Percentiles rank a stretch among this genome's conserved stretches.
These are phyloP conservation scores for Psammodynastes pulverulentus DNA, from an alignment of 2,113 vertebrate genomes.

Conservation along the genomic window DNA sequence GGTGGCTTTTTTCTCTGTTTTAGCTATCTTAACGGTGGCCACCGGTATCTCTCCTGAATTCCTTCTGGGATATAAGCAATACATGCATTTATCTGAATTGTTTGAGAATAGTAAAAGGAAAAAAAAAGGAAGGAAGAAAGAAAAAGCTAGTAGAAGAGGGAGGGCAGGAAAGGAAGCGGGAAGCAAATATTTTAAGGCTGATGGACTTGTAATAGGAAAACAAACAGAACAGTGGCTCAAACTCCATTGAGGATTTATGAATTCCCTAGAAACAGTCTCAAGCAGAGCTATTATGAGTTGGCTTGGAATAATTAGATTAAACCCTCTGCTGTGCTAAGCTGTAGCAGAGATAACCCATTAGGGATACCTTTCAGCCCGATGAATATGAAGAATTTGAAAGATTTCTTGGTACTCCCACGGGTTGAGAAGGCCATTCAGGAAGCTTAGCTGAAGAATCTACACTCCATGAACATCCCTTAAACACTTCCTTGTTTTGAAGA, in stretches of 20 bases:
- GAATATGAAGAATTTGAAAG: constrained; percentile 13
- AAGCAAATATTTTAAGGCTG: neutral
- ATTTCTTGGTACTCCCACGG: neutral
- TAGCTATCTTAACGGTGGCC: neutral
- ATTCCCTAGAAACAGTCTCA: neutral
- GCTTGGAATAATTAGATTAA: constrained; percentile 26
- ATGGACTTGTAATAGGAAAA: neutral
- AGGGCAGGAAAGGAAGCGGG: neutral
- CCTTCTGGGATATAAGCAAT: neutral
- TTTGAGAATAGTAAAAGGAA: neutral
- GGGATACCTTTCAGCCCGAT: constrained; percentile 23
- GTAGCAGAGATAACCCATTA: neutral
- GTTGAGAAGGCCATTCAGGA: constrained; percentile 10
- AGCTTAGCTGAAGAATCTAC: neutral
- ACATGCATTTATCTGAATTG: neutral
- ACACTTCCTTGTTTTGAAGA: neutral
- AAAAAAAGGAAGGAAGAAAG: no score
- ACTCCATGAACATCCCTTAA: neutral
- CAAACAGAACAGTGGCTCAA: neutral
- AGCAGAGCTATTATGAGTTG: neutral
- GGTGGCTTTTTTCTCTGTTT: neutral
- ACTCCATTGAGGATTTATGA: neutral
- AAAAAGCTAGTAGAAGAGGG: no score
- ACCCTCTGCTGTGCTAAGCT: neutral
- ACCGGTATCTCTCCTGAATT: neutral